Evolutionary conservation across 2,888 invertebrate genomes (phyloP).

Genomic region (Dromius quadrimaculatus): DNA sequence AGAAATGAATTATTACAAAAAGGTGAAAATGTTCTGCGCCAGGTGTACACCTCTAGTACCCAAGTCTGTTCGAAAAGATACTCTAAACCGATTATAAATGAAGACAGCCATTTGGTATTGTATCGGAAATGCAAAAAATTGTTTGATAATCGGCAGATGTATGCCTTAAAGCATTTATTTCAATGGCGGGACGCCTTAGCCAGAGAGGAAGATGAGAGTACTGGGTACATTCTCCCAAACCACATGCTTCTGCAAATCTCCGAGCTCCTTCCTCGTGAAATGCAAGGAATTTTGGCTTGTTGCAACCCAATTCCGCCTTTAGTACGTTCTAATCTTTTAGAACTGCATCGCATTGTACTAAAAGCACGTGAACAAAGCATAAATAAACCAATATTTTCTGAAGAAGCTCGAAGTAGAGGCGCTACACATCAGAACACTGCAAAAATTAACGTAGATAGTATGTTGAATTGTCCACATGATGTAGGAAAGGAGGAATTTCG

Average conservation of each 20-base stretch:
- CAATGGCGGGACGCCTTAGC: constrained; percentile 91
- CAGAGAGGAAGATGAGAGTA: constrained; percentile 90
- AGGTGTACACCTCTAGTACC: constrained; percentile 81
- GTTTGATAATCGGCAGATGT: constrained; percentile 88
- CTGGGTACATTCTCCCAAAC: constrained; percentile 89
- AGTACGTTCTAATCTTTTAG: constrained; percentile 69
- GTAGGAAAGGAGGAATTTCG: constrained; percentile 70
- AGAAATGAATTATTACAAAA: constrained; percentile 78
- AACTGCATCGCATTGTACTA: constrained; percentile 76
- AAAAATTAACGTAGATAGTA: constrained; percentile 68
- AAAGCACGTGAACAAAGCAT: constrained; percentile 78
- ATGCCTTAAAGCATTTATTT: constrained; percentile 84
- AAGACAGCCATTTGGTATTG: constrained; percentile 80
- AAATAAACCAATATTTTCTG: constrained; percentile 70
- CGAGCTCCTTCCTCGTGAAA: constrained; percentile 88
- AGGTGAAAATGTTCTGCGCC: constrained; percentile 73
- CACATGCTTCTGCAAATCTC: constrained; percentile 94
- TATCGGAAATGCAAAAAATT: constrained; percentile 81
- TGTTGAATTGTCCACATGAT: constrained; percentile 75
- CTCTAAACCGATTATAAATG: constrained; percentile 78
- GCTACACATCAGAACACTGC: constrained; percentile 61
- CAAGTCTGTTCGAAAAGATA: constrained; percentile 82
- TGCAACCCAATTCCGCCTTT: constrained; percentile 93
- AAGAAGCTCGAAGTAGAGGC: constrained; percentile 63
- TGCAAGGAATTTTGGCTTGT: constrained; percentile 92